phyloP scores from a whole-genome alignment of 2,797 vertebrate genomes.

The Pseudochromis fuscus region DNA sequence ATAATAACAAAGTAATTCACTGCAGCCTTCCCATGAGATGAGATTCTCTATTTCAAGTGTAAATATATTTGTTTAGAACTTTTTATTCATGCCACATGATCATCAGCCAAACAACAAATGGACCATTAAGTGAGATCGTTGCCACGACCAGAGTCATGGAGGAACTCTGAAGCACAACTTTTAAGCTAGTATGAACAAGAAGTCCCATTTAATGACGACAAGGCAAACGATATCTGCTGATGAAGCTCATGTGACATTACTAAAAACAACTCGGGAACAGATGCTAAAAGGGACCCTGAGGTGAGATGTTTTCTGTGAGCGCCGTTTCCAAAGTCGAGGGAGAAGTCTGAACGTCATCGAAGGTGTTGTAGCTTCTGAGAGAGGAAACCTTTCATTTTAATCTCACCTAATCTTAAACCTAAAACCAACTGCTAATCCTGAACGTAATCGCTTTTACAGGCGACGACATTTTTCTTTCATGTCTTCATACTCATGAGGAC shows the following conservation, averaged over 20 bases:
- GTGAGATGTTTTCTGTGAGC: not conserved
- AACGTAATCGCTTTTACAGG: constrained; percentile 28
- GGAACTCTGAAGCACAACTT: too few relatives aligned
- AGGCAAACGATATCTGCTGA: not conserved
- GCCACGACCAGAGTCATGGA: too few relatives aligned
- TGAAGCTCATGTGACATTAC: not conserved
- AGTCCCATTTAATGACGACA: not conserved
- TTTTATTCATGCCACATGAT: not conserved
- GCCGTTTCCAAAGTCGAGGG: not conserved
- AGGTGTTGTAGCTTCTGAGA: not conserved
- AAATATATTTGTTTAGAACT: too few relatives aligned
- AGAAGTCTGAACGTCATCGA: not conserved
- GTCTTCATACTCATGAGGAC: constrained; percentile 36
- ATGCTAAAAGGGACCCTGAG: not conserved
- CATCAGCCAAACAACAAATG: not conserved
- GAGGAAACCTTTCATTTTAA: constrained; percentile 23
- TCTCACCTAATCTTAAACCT: constrained; percentile 12
- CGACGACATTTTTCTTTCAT: constrained; percentile 18
- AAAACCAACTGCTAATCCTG: constrained; percentile 28
- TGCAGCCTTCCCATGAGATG: too few relatives aligned
- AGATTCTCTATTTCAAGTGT: too few relatives aligned
- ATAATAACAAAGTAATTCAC: too few relatives aligned
- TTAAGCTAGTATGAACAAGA: too few relatives aligned
- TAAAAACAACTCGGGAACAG: constrained; percentile 7
- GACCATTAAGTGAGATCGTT: not conserved